Evolutionary conservation across 2,888 invertebrate genomes (phyloP), one percentile per base, ranked within the genome.

Genomic region (Pegoplata infirma): DNA sequence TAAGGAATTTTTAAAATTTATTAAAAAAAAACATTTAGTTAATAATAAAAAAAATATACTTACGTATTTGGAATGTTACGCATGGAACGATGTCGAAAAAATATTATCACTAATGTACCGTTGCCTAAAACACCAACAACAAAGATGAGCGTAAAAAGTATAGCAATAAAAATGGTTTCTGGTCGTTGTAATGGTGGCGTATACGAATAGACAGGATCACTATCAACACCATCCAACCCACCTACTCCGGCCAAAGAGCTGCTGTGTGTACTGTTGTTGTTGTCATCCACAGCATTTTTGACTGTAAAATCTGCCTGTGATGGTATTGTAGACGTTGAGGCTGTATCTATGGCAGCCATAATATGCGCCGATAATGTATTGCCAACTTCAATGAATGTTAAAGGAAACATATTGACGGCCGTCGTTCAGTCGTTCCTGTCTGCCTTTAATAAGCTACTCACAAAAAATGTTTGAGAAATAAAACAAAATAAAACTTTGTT

Each of bases 31-130:
- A 3, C 25, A 5, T 25, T n/a, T 32, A 32, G 8, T 12, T 5
- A 1, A 28, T 2, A 23, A 6, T 1, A 8, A 7, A 12, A 21
- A 28, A 23, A 51, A 32, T 91, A 91, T 67, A 92, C 93, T 93
- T 91, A 94, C 91, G 96, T 96, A 88, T 97, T 97, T 68, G 97
- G 97, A 36, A 96, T 94, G 90, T 96, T 97, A 82, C 97, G 92
- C 95, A 97, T 95, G 71, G 94, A 94, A 86, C 96, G 93, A 88
- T 97, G 95, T 25, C 94, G 91, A 46, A 95, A 90, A 84, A 97
- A 96, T 16, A 96, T 96, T 49, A 95, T 92, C 23, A 97, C 96
- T 56, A 97, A 90, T 0, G 96, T 95, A 2, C 97, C 97, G 87
- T 98, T 98, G 55, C 97, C 98, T 5, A 97, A 91, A 0, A 97